Percentiles rank a stretch among this genome's conserved stretches.
Evolutionary conservation across 92 coral and sea anemone species (phyloP).

Genomic region (Virgularia gustaviana): DNA sequence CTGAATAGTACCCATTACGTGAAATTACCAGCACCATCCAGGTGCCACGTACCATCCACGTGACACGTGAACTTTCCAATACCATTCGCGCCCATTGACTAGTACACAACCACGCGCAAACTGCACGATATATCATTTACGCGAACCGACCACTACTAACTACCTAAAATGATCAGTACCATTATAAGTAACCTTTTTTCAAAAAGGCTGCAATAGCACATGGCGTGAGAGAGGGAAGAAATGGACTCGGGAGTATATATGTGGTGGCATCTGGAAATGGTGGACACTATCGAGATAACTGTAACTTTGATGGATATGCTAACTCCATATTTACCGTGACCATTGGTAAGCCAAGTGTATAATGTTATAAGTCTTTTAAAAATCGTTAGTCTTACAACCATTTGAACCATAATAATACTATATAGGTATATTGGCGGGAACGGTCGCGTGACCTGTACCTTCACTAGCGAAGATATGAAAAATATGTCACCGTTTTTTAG

Average conservation of each 20-base stretch:
- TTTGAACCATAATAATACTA: not conserved
- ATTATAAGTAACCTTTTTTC: not conserved
- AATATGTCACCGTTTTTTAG: no score
- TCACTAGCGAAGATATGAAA: no score
- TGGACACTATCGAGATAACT: conserved; percentile 92
- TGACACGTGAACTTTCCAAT: no score
- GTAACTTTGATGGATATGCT: conserved; percentile 98
- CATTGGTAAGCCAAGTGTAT: conserved; percentile 58
- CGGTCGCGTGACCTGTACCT: not conserved
- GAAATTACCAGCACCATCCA: no score
- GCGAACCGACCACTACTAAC: no score
- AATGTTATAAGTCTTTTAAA: not conserved
- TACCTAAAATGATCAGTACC: no score
- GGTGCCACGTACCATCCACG: no score
- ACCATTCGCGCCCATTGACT: no score
- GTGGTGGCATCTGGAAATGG: conserved; percentile 99
- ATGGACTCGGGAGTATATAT: conserved; percentile 88
- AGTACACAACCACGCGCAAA: no score
- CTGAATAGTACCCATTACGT: no score
- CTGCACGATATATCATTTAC: no score
- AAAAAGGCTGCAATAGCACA: conserved; percentile 94
- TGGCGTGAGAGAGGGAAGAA: conserved; percentile 94
- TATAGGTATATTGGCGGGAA: no score
- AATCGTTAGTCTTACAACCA: not conserved
- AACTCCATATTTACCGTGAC: conserved; percentile 91